Evolutionary conservation across 1,140 invertebrate genomes (phyloP), one percentile per base, ranked within the genome.

Genomic region (Temnothorax nylanderi): DNA sequence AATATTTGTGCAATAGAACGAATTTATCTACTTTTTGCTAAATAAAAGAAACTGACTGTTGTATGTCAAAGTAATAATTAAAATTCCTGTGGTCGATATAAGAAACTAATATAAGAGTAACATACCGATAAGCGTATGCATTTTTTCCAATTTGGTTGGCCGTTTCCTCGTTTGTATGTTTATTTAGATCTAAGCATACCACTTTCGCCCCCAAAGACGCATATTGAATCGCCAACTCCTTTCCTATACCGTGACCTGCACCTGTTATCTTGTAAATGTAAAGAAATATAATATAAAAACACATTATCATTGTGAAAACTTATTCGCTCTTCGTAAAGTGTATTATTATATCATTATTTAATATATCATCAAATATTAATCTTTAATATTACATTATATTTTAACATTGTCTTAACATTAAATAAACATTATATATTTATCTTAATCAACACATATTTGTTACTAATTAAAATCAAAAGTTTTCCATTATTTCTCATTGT

Each of bases 241-340:
- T 97, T 67, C 99, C 99, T 89, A 99, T 98, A 69, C 99, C 99
- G 95, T 98, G 98, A 5, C 98, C 99, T 16, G 98, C 96, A 16
- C 99, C 99, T 7, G 99, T 99, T 47, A 99, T 97, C 96, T 99
- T 37, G 94, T 71, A 69, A 21, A 87, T 62, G 16, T 62, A 74
- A 77, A 49, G 47, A 77, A 41, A 32, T 1, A 77, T 34, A 26
- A 71, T 41, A 69, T 81, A 51, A 5, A 71, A 13, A 49, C 7
- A 34, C 1, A 34, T 65, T 32, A 16, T 16, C 1, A 26, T 5
- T 32, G 47, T 49, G 5, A 13, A 78, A n/a, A 21, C 3, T 21
- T 58, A 2, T 37, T 72, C 3, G 10, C 1, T 26, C 26, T 32
- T 34, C 32, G 11, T 32, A 56, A 54, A 18, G 21, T 54, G 44